Evolutionary conservation across 1,140 invertebrate species (phyloP).

Genomic region (Panagrolaimus sp.): DNA sequence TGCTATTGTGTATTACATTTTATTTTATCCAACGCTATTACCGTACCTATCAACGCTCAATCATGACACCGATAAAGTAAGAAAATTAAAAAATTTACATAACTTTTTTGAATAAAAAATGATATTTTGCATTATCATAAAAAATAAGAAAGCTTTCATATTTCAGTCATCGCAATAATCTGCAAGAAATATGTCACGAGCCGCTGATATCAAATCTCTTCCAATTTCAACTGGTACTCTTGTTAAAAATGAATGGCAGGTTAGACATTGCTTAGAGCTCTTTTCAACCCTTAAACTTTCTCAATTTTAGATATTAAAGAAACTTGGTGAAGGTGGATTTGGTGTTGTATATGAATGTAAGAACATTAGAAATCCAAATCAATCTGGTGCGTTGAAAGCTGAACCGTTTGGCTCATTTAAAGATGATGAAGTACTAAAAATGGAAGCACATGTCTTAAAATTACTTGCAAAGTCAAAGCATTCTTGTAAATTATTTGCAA

Average conservation of each 20-base stretch:
- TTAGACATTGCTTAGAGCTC: background rate
- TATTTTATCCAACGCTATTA: too few species aligned
- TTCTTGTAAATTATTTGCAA: background rate
- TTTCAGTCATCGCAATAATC: too few species aligned
- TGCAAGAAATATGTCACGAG: background rate
- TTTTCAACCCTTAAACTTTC: too few species aligned
- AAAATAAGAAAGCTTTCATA: too few species aligned
- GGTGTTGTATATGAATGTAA: constrained; percentile 20
- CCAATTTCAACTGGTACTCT: constrained; percentile 1
- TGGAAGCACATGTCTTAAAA: constrained; percentile 2
- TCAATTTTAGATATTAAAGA: constrained; percentile 21
- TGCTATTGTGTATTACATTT: too few species aligned
- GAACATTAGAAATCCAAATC: background rate
- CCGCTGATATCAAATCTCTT: background rate
- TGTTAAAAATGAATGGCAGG: constrained; percentile 7
- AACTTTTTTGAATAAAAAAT: too few species aligned
- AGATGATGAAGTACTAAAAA: constrained; percentile 7
- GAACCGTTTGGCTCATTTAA: background rate
- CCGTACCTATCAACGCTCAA: too few species aligned
- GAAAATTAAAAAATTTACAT: too few species aligned
- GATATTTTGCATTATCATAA: too few species aligned
- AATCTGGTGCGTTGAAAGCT: background rate
- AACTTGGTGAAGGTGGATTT: constrained; percentile 20
- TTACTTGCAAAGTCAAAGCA: constrained; percentile 3
- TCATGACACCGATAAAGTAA: too few species aligned